phyloP scores from a whole-genome alignment of 2,888 invertebrate species.

The Phrixothrix hirtus region DNA sequence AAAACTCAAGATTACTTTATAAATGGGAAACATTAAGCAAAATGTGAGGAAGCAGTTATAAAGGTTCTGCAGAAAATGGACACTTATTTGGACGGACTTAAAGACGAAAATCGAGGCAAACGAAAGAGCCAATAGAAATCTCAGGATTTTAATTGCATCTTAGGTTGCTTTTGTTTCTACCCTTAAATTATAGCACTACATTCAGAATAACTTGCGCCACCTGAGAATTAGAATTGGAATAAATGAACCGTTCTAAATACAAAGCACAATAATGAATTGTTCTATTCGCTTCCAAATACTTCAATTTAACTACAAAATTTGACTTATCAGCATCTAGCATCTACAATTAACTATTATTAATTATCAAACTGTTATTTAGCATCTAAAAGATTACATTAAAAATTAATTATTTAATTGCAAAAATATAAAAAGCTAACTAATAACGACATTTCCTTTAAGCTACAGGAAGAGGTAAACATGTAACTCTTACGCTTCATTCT shows the following conservation, averaged over 20 bases:
- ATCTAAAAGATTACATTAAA: background rate
- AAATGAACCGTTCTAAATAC: constrained; percentile 8
- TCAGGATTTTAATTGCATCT: constrained; percentile 58
- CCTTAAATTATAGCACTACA: constrained; percentile 50
- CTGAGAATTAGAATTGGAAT: constrained; percentile 22
- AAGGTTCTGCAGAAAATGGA: constrained; percentile 32
- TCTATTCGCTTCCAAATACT: constrained; percentile 2
- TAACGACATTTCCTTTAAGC: no score
- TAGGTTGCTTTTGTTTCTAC: constrained; percentile 57
- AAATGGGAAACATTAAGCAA: constrained; percentile 52
- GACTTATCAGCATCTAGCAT: no score
- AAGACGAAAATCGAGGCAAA: constrained; percentile 24
- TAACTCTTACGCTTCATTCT: no score
- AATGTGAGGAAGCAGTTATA: constrained; percentile 47
- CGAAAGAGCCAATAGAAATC: constrained; percentile 54
- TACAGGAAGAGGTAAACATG: no score
- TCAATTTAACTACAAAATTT: background rate
- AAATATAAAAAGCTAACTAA: no score
- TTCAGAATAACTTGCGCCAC: constrained; percentile 28
- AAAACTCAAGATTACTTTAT: constrained; percentile 47
- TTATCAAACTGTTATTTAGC: background rate
- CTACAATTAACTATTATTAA: background rate
- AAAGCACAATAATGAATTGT: constrained; percentile 9
- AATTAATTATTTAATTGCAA: no score
- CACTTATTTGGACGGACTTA: constrained; percentile 26